Evolutionary conservation across 1,140 invertebrate species (phyloP), one percentile per base, ranked within the genome.

Genomic region (Protaetia brevitarsis): DNA sequence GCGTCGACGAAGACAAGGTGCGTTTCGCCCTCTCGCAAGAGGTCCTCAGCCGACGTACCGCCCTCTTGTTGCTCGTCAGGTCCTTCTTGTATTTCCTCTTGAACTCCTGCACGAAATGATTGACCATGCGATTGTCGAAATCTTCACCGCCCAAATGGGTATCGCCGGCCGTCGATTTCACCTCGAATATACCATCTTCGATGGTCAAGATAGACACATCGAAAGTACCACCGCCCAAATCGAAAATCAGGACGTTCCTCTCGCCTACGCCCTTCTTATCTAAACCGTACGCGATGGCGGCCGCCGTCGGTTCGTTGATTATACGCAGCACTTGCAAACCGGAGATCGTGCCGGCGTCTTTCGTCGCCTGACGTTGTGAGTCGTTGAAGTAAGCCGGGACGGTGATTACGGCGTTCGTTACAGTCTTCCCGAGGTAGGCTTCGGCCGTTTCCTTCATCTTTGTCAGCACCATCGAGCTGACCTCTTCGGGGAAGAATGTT

Each of bases 111-210:
- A 95, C 90, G 73, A 98, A 98, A 81, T 97, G 94, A 74, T 93
- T 95, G 16, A 98, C 95, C 88, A 99, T 91, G 37, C 95, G 84
- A 78, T 95, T 93, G 78, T 97, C 95, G 75, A 99, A 99, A 82
- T 99, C 97, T 83, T 98, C 96, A 69, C 97, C 97, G 76, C 97
- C 97, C 79, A 99, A 86, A 79, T 98, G 96, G 69, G 97, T 99
- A 78, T 99, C 96, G 72, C 96, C 96, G 74, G 94, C 94, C 13
- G 96, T 98, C 7, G 96, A 94, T 79, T 96, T 97, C 11, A 98
- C 96, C 81, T 98, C 96, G 77, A 97, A 95, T 73, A 94, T 92
- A 73, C 95, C 95, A 80, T 97, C 94, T 77, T 96, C 94, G 79
- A 97, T 97, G 67, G 93, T 95, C 67, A 98, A 82, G 75, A 98